Evolutionary conservation across 2,888 invertebrate genomes (phyloP).

Genomic region (Cheilosia vulpina): DNA sequence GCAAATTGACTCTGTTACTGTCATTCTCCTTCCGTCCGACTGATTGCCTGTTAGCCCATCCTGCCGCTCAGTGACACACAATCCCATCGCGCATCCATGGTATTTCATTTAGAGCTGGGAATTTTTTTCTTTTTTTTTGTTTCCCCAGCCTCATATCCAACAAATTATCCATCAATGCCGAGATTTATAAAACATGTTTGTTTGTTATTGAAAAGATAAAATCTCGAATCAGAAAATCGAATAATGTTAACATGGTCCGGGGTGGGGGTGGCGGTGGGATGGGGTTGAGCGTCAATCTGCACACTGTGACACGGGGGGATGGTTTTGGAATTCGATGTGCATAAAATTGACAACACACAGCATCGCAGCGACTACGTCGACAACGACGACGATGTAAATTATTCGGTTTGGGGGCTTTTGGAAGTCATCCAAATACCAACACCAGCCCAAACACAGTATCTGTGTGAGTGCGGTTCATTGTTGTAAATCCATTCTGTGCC

Average conservation of each 20-base stretch:
- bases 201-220: slow-evolving; percentile 75
- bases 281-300: slow-evolving; percentile 6
- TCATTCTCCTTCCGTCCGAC: slow-evolving; percentile 63
- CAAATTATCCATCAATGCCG: slow-evolving; percentile 68
- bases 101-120: slow-evolving; percentile 43
- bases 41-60: slow-evolving; percentile 63
- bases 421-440: slow-evolving; percentile 69
- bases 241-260: slow-evolving; percentile 72
- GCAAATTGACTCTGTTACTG: slow-evolving; percentile 72
- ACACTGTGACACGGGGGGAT: slow-evolving; percentile 48
- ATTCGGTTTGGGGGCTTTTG: slow-evolving; percentile 69
- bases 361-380: slow-evolving; percentile 7
- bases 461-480: slow-evolving; percentile 58
- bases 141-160: slow-evolving; percentile 19
- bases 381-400: slow-evolving; percentile 63
- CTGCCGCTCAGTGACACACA: slow-evolving; percentile 36
- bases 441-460: slow-evolving; percentile 18
- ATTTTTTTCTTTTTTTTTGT: not conserved
- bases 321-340: slow-evolving; percentile 69
- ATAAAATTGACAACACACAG: slow-evolving; percentile 72
- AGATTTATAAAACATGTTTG: slow-evolving; percentile 73
- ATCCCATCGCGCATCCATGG: slow-evolving; percentile 38
- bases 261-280: not conserved
- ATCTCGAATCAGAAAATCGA: slow-evolving; percentile 72
- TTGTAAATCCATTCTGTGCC: slow-evolving; percentile 51